These are phyloP conservation scores for Bugulina stolonifera DNA, from an alignment of 2,888 invertebrate genomes.

Conservation along the genomic window DNA sequence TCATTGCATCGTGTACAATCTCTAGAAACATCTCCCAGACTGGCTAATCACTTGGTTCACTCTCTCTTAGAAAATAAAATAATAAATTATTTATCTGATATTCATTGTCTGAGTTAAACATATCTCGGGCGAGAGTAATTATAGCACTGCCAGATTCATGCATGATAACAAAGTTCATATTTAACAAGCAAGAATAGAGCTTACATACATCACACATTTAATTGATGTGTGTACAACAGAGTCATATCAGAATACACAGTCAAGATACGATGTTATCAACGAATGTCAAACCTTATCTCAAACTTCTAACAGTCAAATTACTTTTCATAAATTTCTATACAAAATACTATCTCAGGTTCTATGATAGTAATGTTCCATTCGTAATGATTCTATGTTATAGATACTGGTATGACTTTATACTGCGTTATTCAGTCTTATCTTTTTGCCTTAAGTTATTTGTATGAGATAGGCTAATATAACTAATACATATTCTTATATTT, in stretches of 20 bases:
- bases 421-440: too few species aligned
- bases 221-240: not conserved
- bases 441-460: too few species aligned
- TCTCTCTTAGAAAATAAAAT: too few species aligned
- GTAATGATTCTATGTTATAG: too few species aligned
- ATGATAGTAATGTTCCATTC: not conserved
- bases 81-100: not conserved
- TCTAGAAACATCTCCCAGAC: not conserved
- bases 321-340: not conserved
- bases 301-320: not conserved
- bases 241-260: conserved; percentile 21
- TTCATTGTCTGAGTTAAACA: not conserved
- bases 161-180: not conserved
- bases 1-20: too few species aligned
- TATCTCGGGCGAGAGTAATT: not conserved
- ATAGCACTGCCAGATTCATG: not conserved
- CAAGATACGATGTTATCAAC: not conserved
- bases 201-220: not conserved
- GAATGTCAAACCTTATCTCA: conserved; percentile 18
- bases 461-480: too few species aligned
- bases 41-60: not conserved
- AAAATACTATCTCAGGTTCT: not conserved
- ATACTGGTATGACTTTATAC: too few species aligned
- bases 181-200: not conserved
- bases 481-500: too few species aligned